phyloP scores from a whole-genome alignment of 1,140 invertebrate species.

The Tribolium madens region DNA sequence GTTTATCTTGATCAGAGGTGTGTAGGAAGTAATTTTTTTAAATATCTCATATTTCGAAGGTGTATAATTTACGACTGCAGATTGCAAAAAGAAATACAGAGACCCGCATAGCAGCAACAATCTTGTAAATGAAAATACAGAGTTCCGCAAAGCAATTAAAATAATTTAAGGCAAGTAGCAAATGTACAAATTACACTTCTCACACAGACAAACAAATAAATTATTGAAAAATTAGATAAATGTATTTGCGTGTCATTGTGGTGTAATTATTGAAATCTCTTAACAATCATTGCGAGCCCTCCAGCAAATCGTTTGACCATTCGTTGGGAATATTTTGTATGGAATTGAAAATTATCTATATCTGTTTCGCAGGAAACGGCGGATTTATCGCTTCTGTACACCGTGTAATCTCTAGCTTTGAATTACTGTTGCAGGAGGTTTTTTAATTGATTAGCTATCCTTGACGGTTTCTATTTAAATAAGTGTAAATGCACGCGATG shows the following conservation, averaged over 20 bases:
- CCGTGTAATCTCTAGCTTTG: conserved; percentile 18
- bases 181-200: conserved; percentile 38
- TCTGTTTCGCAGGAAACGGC: conserved; percentile 22
- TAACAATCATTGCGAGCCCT: conserved; percentile 24
- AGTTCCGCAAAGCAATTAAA: conserved; percentile 45
- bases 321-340: conserved; percentile 28
- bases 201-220: conserved; percentile 30
- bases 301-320: conserved; percentile 21
- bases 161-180: conserved; percentile 32
- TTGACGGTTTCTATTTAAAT: neutral
- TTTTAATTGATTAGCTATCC: conserved; percentile 35
- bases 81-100: conserved; percentile 3
- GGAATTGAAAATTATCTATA: conserved; percentile 31
- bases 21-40: conserved; percentile 18
- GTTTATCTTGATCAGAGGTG: conserved; percentile 23
- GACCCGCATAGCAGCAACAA: conserved; percentile 16
- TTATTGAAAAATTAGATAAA: conserved; percentile 46
- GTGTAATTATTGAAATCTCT: conserved; percentile 37
- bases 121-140: conserved; percentile 10
- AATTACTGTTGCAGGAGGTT: neutral
- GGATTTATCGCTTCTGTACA: conserved; percentile 24
- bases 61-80: conserved; percentile 12
- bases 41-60: conserved; percentile 14
- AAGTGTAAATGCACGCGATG: neutral
- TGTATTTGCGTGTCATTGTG: conserved; percentile 43